Base-by-base conservation (phyloP, 2,797 vertebrate genomes). In the Enteromius fasciolatus region DNA sequence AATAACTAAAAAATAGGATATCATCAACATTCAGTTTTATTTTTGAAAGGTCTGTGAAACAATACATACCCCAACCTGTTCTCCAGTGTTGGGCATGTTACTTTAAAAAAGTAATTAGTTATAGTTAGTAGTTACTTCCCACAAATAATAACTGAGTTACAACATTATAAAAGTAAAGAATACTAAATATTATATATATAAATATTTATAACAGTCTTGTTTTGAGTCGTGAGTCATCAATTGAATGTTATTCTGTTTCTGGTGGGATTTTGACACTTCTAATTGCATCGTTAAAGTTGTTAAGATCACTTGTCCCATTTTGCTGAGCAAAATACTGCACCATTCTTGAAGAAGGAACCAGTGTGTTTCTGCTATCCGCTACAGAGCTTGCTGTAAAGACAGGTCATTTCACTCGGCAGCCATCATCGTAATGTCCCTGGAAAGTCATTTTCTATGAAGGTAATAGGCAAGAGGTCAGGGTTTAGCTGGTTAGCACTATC, bases 401-500 rank as follows among this genome's bases (percentile, higher is more conserved):
- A 63, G 44, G 57, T 63, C 15, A 46, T 76, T 76, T 76, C 33
- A 23, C 12, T 72, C 44, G 3, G 44, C 69, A 23, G 48, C 70
- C 70, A 54, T 74, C 48, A 23, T 54, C 1, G 1, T 46, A 7
- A 28, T 61, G 57, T 76, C 52, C 74, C 57, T 46, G 39, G 57
- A 63, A 63, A 63, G 25, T 23, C 20, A 63, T 76, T 63, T 76
- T 61, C 36, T 46, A n/a, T 31, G 4, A 76, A 46, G 75, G 23
- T 76, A 66, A 77, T 48, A 48, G 39, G 1, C 39, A 48, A n/a
- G 23, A 23, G 39, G 75, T 63, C 76, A 64, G 39, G 25, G 61
- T 64, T 66, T 77, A 48, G 44, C 44, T 64, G 41, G 41, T 66
- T 77, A 77, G 59, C 76, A 77, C 25, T 77, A 63, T 63, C 39